Percentiles rank a stretch among this genome's conserved stretches.
These are phyloP conservation scores for Chymomyza procnemis DNA, from an alignment of 2,888 invertebrate genomes.

Conservation along the genomic window DNA sequence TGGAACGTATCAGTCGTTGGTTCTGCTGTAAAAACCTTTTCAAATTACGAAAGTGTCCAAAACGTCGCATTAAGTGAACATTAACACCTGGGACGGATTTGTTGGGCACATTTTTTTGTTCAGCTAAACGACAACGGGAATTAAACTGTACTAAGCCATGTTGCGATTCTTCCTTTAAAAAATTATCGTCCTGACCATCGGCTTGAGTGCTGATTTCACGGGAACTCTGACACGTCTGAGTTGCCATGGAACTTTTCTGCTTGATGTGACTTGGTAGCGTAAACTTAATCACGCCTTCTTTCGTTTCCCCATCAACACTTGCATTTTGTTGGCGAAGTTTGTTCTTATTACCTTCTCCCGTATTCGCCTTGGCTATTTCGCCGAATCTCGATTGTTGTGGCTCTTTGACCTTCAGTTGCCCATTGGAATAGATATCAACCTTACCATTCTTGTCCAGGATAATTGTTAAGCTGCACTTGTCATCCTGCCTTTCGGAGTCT, in stretches of 20 bases:
- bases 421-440: slow-evolving; percentile 30
- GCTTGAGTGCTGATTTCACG: slow-evolving; percentile 29
- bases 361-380: slow-evolving; percentile 7
- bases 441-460: slow-evolving; percentile 36
- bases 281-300: slow-evolving; percentile 17
- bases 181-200: slow-evolving; percentile 44
- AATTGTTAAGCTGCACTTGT: slow-evolving; percentile 39
- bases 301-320: background rate
- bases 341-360: slow-evolving; percentile 28
- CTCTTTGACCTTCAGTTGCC: background rate
- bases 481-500: background rate
- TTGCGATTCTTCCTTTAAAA: slow-evolving; percentile 20
- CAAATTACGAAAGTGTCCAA: background rate
- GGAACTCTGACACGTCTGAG: slow-evolving; percentile 24
- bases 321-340: background rate
- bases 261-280: slow-evolving; percentile 35
- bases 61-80: background rate
- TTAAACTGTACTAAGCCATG: background rate
- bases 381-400: too few species aligned
- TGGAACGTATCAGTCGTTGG: background rate
- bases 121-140: slow-evolving; percentile 11
- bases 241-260: background rate
- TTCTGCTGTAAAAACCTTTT: background rate
- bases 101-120: background rate
- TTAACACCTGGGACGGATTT: background rate